Base-by-base conservation (phyloP, 1,140 invertebrate species). In the Vanessa atalanta region DNA sequence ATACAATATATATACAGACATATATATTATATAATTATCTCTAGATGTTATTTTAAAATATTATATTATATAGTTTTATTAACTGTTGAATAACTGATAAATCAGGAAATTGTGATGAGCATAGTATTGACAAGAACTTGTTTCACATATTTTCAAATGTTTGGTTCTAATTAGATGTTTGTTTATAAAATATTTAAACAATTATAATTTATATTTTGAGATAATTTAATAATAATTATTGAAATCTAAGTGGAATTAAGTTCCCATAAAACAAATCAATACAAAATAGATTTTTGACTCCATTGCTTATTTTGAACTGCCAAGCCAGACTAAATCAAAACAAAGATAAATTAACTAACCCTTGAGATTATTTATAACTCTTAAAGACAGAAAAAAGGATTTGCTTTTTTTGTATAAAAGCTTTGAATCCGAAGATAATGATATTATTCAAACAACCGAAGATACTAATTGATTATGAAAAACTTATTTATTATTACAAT, bases 141-240 rank as follows among this genome's bases (percentile, higher is more conserved):
- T 91, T 92, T 92, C 90, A 92, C 90, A 82, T 92, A 90, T 92
- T 92, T 92, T 91, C 90, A 90, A 92, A 91, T 92, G 90, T 89
- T 87, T 87, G 76, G 77, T 88, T 86, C 66, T 64, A 75, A 77
- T 83, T 79, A 67, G 57, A 48, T 71, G 72, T 73, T 66, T 73
- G 50, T 72, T 67, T 76, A 26, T 61, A 67, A 70, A 70, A 48
- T 73, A 67, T 20, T 12, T 53, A 51, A 71, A 6, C 5, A 26
- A 61, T 48, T 50, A 26, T 50, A 14, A 37, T 26, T 14, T 64
- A 61, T 23, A 13, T 60, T 47, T 73, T 65, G 60, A 64, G 43
- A 72, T 26, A 48, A 67, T 68, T 13, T 31, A 65, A 69, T 65
- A 63, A 43, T 53, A 64, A 74, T 37, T 64, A 50, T 75, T 66